Evolutionary conservation across 2,888 invertebrate genomes (phyloP).

Genomic region (Perizoma flavofasciatum): DNA sequence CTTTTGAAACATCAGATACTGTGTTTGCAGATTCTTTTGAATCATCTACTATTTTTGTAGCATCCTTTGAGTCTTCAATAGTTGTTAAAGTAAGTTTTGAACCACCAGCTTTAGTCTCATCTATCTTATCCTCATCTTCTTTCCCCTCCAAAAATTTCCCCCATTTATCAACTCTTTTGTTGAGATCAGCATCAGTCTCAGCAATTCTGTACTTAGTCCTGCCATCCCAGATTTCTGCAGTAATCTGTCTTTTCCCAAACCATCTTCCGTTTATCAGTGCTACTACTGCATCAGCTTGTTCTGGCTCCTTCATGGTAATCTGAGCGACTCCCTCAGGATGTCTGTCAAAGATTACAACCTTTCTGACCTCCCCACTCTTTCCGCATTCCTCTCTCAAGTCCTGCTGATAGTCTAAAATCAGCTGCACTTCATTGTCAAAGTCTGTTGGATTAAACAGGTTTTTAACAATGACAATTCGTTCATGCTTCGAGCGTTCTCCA

Average conservation of each 20-base stretch:
- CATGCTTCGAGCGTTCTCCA: slow-evolving; percentile 94
- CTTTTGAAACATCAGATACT: neutral
- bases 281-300: slow-evolving; percentile 96
- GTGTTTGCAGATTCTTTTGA: neutral
- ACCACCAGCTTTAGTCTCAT: slow-evolving; percentile 8
- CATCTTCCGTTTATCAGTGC: slow-evolving; percentile 94
- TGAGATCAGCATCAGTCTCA: slow-evolving; percentile 95
- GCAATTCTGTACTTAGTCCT: slow-evolving; percentile 95
- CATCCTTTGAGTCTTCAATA: neutral
- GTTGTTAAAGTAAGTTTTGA: slow-evolving; percentile 9
- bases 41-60: neutral
- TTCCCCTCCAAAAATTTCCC: slow-evolving; percentile 90
- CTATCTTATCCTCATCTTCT: slow-evolving; percentile 55
- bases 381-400: slow-evolving; percentile 94
- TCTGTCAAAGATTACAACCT: slow-evolving; percentile 95
- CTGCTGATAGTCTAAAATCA: slow-evolving; percentile 95
- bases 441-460: slow-evolving; percentile 95
- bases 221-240: slow-evolving; percentile 97
- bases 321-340: slow-evolving; percentile 98
- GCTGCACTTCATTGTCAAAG: slow-evolving; percentile 94
- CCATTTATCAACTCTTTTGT: slow-evolving; percentile 93
- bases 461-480: slow-evolving; percentile 95
- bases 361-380: slow-evolving; percentile 96
- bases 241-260: slow-evolving; percentile 93
- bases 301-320: slow-evolving; percentile 94